phyloP scores from a whole-genome alignment of 2,888 invertebrate genomes.

The Parnassius glacialis region DNA sequence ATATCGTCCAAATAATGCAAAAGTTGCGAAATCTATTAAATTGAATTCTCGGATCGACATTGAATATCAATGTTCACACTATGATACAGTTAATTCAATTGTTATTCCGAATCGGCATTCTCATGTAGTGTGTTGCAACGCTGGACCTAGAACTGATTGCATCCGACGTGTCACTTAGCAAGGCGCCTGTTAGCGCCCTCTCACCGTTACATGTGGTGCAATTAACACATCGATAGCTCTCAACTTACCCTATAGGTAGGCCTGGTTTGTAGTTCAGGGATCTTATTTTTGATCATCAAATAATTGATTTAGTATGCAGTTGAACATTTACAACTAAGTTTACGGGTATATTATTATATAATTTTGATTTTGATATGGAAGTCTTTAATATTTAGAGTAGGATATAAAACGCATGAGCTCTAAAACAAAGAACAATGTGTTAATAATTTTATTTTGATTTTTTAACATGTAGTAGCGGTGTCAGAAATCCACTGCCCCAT shows the following conservation, averaged over 20 bases:
- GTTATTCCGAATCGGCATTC: slow-evolving; percentile 39
- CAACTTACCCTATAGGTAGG: not conserved
- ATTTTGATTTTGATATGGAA: too few species aligned
- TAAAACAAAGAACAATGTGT: too few species aligned
- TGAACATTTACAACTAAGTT: too few species aligned
- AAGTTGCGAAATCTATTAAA: slow-evolving; percentile 13
- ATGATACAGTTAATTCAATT: slow-evolving; percentile 13
- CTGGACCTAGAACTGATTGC: slow-evolving; percentile 69
- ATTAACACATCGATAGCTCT: slow-evolving; percentile 35
- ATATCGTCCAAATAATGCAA: not conserved
- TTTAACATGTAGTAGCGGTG: too few species aligned
- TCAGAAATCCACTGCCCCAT: too few species aligned
- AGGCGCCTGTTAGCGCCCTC: slow-evolving; percentile 49
- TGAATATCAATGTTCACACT: slow-evolving; percentile 21
- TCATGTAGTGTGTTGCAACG: slow-evolving; percentile 65
- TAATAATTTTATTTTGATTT: too few species aligned
- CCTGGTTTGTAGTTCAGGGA: too few species aligned
- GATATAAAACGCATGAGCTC: too few species aligned
- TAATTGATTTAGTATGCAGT: too few species aligned
- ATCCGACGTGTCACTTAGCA: slow-evolving; percentile 63
- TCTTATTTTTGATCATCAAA: too few species aligned
- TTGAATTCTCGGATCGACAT: slow-evolving; percentile 7
- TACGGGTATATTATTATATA: too few species aligned
- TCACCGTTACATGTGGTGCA: slow-evolving; percentile 43
- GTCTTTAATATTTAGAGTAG: too few species aligned